Percentiles rank a stretch among this genome's conserved stretches.
Evolutionary conservation across 2,113 vertebrate genomes (phyloP).

Genomic region (Oryzias woworae): DNA sequence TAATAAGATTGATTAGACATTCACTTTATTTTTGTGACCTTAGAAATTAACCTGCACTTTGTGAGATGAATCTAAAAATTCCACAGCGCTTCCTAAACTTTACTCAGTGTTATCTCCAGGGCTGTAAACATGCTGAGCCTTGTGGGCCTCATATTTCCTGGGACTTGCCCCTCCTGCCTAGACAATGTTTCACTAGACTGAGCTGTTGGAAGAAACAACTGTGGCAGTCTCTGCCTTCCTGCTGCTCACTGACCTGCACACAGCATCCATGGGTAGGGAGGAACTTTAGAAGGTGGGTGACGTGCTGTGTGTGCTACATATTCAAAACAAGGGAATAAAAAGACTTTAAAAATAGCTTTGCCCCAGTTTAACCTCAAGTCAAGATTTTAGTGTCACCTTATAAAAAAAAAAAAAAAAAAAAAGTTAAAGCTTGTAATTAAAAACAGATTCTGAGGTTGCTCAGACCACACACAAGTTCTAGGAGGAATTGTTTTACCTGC

Average conservation of each 20-base stretch:
- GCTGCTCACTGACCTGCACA: conserved; percentile 49
- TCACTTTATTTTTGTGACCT: not conserved
- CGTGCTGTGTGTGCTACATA: conserved; percentile 6
- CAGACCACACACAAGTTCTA: too few relatives aligned
- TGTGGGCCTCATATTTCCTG: conserved; percentile 32
- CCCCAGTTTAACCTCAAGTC: not conserved
- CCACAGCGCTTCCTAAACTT: not conserved
- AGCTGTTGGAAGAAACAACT: conserved; percentile 44
- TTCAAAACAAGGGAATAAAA: not conserved
- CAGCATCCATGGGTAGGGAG: conserved; percentile 31
- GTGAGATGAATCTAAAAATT: not conserved
- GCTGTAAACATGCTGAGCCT: conserved; percentile 40
- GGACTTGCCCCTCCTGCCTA: conserved; percentile 23
- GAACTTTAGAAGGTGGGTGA: conserved; percentile 42
- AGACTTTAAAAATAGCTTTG: not conserved
- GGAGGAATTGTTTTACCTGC: too few relatives aligned
- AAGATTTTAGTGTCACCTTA: not conserved
- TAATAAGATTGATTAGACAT: not conserved
- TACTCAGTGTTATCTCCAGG: not conserved
- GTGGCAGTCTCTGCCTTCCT: conserved; percentile 33
- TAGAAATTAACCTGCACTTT: not conserved
- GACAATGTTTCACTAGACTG: conserved; percentile 48
- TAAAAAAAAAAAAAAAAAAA: too few relatives aligned
- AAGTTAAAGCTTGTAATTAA: too few relatives aligned
- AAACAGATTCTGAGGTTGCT: too few relatives aligned